Conservation (phyloP, 53 echinoderm and acorn worm genomes). For the Echinometra lucunter region DNA sequence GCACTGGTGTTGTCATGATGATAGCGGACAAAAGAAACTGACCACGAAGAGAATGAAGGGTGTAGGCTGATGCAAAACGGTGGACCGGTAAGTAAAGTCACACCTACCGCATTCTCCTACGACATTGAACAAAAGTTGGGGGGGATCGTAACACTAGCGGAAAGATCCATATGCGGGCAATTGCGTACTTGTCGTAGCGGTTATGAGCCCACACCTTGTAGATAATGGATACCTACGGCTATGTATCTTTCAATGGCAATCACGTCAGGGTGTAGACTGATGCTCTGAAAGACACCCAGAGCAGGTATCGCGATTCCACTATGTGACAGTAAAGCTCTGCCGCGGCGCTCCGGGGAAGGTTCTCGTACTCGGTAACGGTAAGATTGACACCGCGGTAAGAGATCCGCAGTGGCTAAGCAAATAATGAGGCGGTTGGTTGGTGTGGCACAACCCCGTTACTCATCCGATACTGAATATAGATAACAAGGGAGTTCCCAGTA, state of each 20-base stretch:
- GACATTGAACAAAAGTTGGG: not conserved
- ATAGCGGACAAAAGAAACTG: constrained; percentile 20
- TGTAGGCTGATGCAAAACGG: not conserved
- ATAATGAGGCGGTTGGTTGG: constrained; percentile 46
- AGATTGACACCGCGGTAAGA: constrained; percentile 11
- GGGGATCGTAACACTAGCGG: not conserved
- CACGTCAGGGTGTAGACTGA: constrained; percentile 60
- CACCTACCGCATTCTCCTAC: constrained; percentile 47
- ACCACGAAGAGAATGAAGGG: constrained; percentile 1
- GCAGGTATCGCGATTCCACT: not conserved
- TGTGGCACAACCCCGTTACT: too few relatives aligned
- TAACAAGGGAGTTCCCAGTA: not conserved
- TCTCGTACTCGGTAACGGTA: constrained; percentile 10
- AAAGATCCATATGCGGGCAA: constrained; percentile 36
- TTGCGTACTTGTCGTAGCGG: not conserved
- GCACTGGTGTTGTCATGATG: constrained; percentile 27
- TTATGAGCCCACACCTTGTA: not conserved
- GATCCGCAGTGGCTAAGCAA: constrained; percentile 48
- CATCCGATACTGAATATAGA: not conserved
- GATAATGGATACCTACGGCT: constrained; percentile 30
- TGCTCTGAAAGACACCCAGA: constrained; percentile 35
- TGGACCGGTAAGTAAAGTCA: not conserved
- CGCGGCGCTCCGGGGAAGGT: constrained; percentile 21
- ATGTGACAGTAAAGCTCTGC: constrained; percentile 48
- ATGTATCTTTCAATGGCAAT: constrained; percentile 50